These are phyloP conservation scores for Tauraco erythrolophus DNA, from an alignment of 2,113 vertebrate genomes.

Conservation along the genomic window DNA sequence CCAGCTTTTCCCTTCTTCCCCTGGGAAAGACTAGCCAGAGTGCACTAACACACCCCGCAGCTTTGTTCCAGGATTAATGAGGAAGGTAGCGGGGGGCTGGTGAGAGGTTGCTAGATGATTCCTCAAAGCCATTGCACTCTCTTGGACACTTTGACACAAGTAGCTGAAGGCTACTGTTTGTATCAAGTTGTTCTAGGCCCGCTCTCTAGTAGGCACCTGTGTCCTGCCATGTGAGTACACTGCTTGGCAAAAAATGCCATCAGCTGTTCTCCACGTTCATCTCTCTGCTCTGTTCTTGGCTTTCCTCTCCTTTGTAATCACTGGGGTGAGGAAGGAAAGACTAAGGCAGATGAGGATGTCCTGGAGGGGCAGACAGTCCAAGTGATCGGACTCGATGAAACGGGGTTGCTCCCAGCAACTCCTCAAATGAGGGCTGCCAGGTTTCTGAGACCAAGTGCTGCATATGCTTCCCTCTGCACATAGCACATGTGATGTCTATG, in stretches of 20 bases:
- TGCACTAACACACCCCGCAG: slow-evolving; percentile 21
- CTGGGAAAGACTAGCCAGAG: neutral
- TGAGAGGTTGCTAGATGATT: slow-evolving; percentile 38
- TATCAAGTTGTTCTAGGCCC: slow-evolving; percentile 26
- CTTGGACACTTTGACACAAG: slow-evolving; percentile 38
- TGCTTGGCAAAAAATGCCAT: neutral
- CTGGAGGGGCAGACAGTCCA: slow-evolving; percentile 22
- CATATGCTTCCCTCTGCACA: fast-evolving
- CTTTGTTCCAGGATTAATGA: slow-evolving; percentile 52
- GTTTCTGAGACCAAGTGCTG: neutral
- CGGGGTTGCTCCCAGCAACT: neutral
- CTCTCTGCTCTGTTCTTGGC: slow-evolving; percentile 16
- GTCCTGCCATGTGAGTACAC: slow-evolving; percentile 30
- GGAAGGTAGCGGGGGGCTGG: slow-evolving; percentile 12
- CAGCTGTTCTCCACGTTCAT: slow-evolving; percentile 35
- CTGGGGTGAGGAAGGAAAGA: neutral
- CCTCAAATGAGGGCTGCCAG: neutral
- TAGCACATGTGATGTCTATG: neutral
- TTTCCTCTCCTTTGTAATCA: slow-evolving; percentile 34
- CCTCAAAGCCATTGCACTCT: slow-evolving; percentile 48
- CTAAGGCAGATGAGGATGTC: slow-evolving; percentile 8
- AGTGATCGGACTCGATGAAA: slow-evolving; percentile 11
- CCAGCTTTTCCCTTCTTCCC: neutral
- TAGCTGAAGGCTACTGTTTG: slow-evolving; percentile 52
- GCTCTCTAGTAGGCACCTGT: slow-evolving; percentile 22